phyloP scores from a whole-genome alignment of 92 coral and sea anemone species.

The Umimayanthus kanabou region DNA sequence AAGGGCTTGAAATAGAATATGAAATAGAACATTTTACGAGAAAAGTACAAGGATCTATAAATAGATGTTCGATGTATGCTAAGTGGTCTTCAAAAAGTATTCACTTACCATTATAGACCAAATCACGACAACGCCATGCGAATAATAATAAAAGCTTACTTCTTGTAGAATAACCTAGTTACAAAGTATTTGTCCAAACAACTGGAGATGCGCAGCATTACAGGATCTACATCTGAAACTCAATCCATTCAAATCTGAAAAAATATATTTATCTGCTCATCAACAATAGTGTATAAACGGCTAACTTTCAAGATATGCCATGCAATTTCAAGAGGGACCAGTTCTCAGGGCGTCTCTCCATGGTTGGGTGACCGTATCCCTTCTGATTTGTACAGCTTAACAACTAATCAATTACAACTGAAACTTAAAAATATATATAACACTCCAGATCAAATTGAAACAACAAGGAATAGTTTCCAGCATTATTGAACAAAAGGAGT shows the following conservation, averaged over 20 bases:
- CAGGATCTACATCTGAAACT: background rate
- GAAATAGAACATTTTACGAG: background rate
- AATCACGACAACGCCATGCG: background rate
- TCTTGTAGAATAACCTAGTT: background rate
- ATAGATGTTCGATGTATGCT: constrained; percentile 25
- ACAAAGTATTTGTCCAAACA: background rate
- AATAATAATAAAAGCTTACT: background rate
- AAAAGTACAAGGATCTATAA: constrained; percentile 3
- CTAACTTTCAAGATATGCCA: constrained; percentile 1
- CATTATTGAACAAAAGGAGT: no score
- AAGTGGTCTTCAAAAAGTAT: constrained; percentile 7
- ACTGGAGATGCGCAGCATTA: no score
- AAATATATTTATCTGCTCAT: background rate
- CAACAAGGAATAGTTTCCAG: no score
- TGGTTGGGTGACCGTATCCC: constrained; percentile 8
- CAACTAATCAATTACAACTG: background rate
- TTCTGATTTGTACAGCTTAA: background rate
- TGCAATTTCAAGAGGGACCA: background rate
- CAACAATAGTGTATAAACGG: background rate
- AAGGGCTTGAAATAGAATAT: background rate
- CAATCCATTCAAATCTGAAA: background rate
- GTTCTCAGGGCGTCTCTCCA: background rate
- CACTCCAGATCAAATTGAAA: no score
- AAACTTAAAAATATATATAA: no score
- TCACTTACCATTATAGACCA: background rate